A percentile compares a stretch with the other conserved stretches of the same genome.
Evolutionary conservation across 1,140 invertebrate genomes (phyloP).

Genomic region (Coelopa frigida): DNA sequence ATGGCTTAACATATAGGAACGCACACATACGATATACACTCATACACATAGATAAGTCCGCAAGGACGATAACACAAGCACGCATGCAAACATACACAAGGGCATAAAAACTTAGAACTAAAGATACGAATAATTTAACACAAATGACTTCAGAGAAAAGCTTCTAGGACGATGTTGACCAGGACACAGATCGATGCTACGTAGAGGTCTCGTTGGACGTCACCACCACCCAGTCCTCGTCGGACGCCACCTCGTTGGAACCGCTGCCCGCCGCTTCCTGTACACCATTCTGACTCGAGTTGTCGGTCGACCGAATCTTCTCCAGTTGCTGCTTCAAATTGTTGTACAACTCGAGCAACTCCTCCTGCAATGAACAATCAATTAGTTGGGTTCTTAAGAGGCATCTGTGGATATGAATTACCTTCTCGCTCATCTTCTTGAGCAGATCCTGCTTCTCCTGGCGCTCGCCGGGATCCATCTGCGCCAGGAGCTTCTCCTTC

Average conservation of each 20-base stretch:
- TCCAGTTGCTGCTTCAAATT: conserved; percentile 17
- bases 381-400: conserved; percentile 1
- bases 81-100: no score
- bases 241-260: conserved; percentile 5
- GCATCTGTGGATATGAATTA: no score
- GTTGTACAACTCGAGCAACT: conserved; percentile 16
- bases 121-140: no score
- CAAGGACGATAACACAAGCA: no score
- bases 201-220: no score
- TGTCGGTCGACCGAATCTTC: conserved; percentile 5
- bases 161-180: no score
- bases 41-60: no score
- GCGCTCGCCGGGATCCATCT: conserved; percentile 34
- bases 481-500: conserved; percentile 33
- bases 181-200: no score
- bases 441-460: conserved; percentile 32
- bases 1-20: no score
- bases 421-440: conserved; percentile 37
- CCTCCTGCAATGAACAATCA: conserved; percentile 10
- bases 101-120: no score
- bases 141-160: no score
- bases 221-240: conserved; percentile 27
- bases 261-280: background rate
- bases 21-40: no score
- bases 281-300: conserved; percentile 1